Base-by-base conservation (phyloP, 2,113 vertebrate species). In the Heterocephalus glaber region DNA sequence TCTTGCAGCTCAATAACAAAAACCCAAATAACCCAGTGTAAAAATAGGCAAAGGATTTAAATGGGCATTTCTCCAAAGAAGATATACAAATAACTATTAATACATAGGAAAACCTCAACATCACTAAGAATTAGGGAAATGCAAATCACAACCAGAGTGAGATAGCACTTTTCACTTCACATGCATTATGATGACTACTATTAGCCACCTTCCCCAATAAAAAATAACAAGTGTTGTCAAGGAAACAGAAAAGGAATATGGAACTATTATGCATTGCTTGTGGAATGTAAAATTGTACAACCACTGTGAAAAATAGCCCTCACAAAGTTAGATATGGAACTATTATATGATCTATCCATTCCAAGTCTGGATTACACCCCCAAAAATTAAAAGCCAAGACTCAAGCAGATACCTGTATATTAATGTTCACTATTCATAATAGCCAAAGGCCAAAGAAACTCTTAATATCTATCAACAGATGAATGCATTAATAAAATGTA, bases 1-100 rank as follows among this genome's bases (percentile, higher is more conserved):
- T 79, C 44, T 47, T 90, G 58, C 7, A 65, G 77, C n/a, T 92
- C 86, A 83, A 77, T 10, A 76, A 87, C 49, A 88, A 90, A 82
- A 76, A 94, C 65, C 44, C 20, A 90, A 90, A 83, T 13, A 86
- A 56, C n/a, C 30, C 52, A 56, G 33, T 58, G 81, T 24, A 47
- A 93, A 91, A 85, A 30, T 26, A 20, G 70, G 52, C 65, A 65
- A 94, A 87, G 41, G 8, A 58, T 38, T 30, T 85, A 66, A 79
- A 70, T 16, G 33, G 52, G 63, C 2, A 65, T 84, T 95, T 90
- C 49, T 76, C 17, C 44, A 65, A 79, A 93, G 61, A 84, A 80
- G 5, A 60, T 35, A 56, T 44, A 35, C 28, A 79, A 58, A 26
- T 60, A 24, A 14, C n/a, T 49, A 80, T 58, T 14, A 95, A n/a